Conservation (phyloP, 2,888 invertebrate species). For the Uloborus plumipes region DNA sequence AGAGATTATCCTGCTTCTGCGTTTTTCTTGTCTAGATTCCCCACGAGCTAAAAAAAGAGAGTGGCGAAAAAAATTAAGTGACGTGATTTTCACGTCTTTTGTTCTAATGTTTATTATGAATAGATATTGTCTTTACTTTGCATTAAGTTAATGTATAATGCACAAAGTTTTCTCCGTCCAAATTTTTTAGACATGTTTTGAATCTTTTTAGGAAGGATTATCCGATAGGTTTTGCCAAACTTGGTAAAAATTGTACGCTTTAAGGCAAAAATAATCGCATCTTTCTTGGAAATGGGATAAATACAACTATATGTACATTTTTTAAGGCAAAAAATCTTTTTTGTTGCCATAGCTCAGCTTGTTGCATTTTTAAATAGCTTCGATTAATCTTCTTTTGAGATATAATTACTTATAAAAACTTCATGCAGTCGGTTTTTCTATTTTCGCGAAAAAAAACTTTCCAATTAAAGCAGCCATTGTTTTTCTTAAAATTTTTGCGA, state of each 20-base stretch:
- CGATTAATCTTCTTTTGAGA: too few species aligned
- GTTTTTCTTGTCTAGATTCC: constrained; percentile 39
- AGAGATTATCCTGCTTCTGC: constrained; percentile 58
- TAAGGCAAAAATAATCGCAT: too few species aligned
- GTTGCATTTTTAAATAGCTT: too few species aligned
- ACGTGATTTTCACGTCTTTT: constrained; percentile 27
- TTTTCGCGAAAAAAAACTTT: too few species aligned
- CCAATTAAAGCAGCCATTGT: too few species aligned
- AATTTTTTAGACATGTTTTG: constrained; percentile 23
- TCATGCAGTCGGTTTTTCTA: too few species aligned
- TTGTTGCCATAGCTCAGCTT: too few species aligned
- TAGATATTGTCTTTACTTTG: constrained; percentile 27
- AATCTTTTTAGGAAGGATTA: constrained; percentile 48
- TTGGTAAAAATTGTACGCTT: constrained; percentile 47
- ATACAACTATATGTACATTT: too few species aligned
- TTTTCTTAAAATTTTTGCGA: too few species aligned
- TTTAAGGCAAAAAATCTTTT: too few species aligned
- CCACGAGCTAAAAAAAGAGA: background rate
- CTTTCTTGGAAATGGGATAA: too few species aligned
- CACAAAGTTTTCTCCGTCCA: constrained; percentile 37
- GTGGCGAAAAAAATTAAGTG: constrained; percentile 14
- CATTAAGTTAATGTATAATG: constrained; percentile 46
- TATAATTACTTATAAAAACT: too few species aligned
- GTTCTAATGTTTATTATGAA: constrained; percentile 53
- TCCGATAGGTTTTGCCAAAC: constrained; percentile 39